A percentile compares a stretch with the other conserved stretches of the same genome.
Conservation (phyloP, 2,113 vertebrate genomes). For the Phyllostomus hastatus region DNA sequence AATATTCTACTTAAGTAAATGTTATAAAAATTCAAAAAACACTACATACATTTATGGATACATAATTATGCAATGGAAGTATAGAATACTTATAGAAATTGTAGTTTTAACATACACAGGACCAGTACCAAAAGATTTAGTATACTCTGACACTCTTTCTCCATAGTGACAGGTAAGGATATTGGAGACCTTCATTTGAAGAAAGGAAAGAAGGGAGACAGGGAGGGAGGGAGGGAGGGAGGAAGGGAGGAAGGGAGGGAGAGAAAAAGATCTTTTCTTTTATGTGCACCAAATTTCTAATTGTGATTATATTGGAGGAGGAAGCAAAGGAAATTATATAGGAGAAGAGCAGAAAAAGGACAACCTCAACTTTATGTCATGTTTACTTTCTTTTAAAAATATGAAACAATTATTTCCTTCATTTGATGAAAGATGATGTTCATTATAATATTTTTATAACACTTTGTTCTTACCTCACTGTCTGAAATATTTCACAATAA, state of each 20-base stretch:
- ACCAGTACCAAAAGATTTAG: not conserved
- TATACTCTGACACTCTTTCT: rapidly evolving
- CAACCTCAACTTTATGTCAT: not conserved
- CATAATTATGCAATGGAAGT: not conserved
- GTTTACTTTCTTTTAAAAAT: not conserved
- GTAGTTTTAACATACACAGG: not conserved
- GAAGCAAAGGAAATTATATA: not conserved
- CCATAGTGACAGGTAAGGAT: not conserved
- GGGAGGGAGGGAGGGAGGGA: too few species aligned
- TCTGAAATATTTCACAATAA: not conserved
- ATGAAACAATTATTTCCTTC: not conserved
- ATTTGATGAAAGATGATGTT: not conserved
- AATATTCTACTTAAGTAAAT: not conserved
- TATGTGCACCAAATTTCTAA: not conserved
- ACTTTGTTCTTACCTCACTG: not conserved
- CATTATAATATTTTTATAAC: not conserved
- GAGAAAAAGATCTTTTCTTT: not conserved
- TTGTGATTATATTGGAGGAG: not conserved
- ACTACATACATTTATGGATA: not conserved
- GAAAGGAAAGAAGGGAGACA: too few species aligned
- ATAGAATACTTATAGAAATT: not conserved
- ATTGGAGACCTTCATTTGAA: not conserved
- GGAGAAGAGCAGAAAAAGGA: not conserved
- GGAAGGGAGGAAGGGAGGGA: too few species aligned
- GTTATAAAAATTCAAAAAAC: not conserved